Evolutionary conservation across 1,140 invertebrate genomes (phyloP).

Genomic region (Aradophagus sp.): DNA sequence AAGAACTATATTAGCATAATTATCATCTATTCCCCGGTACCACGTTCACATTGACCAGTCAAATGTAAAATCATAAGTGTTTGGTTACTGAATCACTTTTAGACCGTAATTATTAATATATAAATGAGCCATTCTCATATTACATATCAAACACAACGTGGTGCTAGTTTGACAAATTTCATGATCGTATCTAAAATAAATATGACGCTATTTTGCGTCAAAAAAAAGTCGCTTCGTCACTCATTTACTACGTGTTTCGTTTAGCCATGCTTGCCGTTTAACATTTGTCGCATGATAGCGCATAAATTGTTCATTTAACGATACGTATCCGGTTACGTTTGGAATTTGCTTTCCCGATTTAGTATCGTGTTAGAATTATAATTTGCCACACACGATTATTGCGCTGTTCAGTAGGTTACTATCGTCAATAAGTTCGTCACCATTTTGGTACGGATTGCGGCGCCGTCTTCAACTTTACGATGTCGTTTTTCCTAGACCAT

Average conservation of each 20-base stretch:
- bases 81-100: constrained; percentile 8
- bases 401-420: constrained; percentile 42
- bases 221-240: constrained; percentile 42
- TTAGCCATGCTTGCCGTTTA: constrained; percentile 27
- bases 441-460: constrained; percentile 44
- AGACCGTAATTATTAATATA: constrained; percentile 14
- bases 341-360: constrained; percentile 23
- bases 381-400: constrained; percentile 27
- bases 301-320: constrained; percentile 52
- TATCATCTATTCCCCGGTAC: constrained; percentile 10
- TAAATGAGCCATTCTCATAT: constrained; percentile 3
- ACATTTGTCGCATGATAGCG: constrained; percentile 31
- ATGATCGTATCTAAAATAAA: constrained; percentile 35
- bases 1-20: constrained; percentile 22
- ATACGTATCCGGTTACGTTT: constrained; percentile 46
- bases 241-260: constrained; percentile 36
- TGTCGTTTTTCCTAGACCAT: constrained; percentile 44
- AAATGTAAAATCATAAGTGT: constrained; percentile 25
- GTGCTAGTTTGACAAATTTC: constrained; percentile 42
- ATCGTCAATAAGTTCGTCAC: constrained; percentile 39
- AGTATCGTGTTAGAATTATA: constrained; percentile 13
- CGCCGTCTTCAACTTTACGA: constrained; percentile 39
- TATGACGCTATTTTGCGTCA: constrained; percentile 34
- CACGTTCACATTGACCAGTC: constrained; percentile 5
- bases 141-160: not conserved